These are phyloP conservation scores for Drosophila persimilis DNA, from an alignment of 1,140 invertebrate genomes.

Conservation along the genomic window DNA sequence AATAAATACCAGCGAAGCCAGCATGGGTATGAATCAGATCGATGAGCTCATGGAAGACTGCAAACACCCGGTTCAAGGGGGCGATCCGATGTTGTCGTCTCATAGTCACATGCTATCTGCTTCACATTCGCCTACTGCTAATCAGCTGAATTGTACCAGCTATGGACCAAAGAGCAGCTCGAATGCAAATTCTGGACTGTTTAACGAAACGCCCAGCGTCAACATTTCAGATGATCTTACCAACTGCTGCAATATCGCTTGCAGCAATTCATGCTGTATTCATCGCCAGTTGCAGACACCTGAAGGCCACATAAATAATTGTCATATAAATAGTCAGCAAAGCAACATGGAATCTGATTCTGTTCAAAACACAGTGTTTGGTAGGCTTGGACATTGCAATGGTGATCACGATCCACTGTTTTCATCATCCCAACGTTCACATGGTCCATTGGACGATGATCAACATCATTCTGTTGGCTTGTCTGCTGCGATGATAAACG, in stretches of 20 bases:
- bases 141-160: slow-evolving; percentile 25
- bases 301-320: slow-evolving; percentile 13
- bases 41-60: slow-evolving; percentile 92
- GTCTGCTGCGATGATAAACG: slow-evolving; percentile 59
- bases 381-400: slow-evolving; percentile 38
- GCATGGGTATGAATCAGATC: slow-evolving; percentile 88
- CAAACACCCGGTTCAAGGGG: slow-evolving; percentile 87
- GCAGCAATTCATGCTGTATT: slow-evolving; percentile 12
- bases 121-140: slow-evolving; percentile 83
- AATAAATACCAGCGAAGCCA: slow-evolving; percentile 84
- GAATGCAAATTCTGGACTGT: slow-evolving; percentile 8
- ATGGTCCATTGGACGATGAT: slow-evolving; percentile 54
- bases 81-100: slow-evolving; percentile 86
- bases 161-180: slow-evolving; percentile 26
- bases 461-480: slow-evolving; percentile 58
- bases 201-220: background rate
- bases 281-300: slow-evolving; percentile 39
- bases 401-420: slow-evolving; percentile 73
- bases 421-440: slow-evolving; percentile 83
- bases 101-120: slow-evolving; percentile 84
- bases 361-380: slow-evolving; percentile 17
- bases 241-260: slow-evolving; percentile 24
- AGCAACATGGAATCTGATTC: slow-evolving; percentile 28
- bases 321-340: slow-evolving; percentile 6
- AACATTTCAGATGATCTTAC: slow-evolving; percentile 3